Conservation (phyloP, 2,797 vertebrate species). For the Pseudochirops corinnae region DNA sequence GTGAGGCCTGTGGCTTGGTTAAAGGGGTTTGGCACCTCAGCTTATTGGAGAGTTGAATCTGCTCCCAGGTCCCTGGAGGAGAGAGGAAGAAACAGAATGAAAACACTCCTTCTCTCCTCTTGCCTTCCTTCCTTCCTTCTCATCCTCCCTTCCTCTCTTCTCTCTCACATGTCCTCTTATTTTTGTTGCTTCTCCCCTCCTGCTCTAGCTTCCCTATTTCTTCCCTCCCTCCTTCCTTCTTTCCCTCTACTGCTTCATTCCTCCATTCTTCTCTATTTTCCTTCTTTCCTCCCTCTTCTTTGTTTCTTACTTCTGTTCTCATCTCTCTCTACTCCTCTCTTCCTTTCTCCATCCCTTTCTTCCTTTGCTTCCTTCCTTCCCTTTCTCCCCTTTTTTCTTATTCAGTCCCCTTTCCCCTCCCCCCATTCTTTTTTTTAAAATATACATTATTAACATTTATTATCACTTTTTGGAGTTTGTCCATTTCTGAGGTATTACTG, state of each 20-base stretch:
- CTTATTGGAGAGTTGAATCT: rapidly evolving
- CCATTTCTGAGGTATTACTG: no score
- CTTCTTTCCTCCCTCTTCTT: not conserved
- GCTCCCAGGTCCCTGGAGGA: rapidly evolving
- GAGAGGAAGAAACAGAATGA: not conserved
- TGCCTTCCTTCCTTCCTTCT: not conserved
- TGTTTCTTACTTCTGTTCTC: not conserved
- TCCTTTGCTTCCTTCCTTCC: no score
- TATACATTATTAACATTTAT: no score
- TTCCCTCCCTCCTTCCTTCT: not conserved
- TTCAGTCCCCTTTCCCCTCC: not conserved
- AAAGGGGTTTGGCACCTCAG: not conserved
- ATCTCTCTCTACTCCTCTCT: not conserved
- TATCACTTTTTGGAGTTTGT: no score
- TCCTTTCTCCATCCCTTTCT: not conserved
- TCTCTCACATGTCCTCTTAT: not conserved
- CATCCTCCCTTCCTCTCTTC: not conserved
- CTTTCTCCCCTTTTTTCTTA: slow-evolving; percentile 24
- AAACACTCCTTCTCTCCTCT: no score
- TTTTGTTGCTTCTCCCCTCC: not conserved
- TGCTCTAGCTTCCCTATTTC: not conserved
- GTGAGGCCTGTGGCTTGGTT: slow-evolving; percentile 81
- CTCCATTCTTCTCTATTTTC: no score
- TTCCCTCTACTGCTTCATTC: not conserved
- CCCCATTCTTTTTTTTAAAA: not conserved